These are phyloP conservation scores for Pseudomugil gertrudae DNA, from an alignment of 2,797 vertebrate species.

Conservation along the genomic window DNA sequence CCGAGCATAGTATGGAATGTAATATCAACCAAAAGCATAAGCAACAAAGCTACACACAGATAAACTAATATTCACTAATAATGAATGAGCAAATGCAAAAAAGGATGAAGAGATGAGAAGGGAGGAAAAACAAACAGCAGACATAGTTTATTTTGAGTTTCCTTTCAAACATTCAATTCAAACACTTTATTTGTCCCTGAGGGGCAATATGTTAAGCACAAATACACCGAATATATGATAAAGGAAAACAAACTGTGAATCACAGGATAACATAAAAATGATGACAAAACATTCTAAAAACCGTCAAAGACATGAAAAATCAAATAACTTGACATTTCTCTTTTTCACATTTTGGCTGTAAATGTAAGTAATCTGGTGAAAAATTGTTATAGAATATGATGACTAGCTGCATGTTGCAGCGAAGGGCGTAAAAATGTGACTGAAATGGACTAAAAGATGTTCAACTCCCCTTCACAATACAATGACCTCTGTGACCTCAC, in stretches of 20 bases:
- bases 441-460: neutral
- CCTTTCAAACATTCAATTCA: constrained; percentile 1
- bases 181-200: neutral
- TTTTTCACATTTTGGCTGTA: neutral
- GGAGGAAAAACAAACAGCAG: neutral
- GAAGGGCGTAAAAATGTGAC: neutral
- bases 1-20: constrained; percentile 13
- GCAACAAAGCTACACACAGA: constrained; percentile 6
- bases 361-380: neutral
- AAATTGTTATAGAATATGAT: neutral
- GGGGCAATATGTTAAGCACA: neutral
- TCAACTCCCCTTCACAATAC: constrained; percentile 7
- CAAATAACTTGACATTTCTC: too few species aligned
- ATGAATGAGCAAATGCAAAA: constrained; percentile 10
- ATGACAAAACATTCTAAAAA: too few species aligned
- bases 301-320: too few species aligned
- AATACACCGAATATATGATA: neutral
- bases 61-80: constrained; percentile 15
- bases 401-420: neutral
- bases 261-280: neutral
- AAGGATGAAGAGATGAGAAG: neutral
- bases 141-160: constrained; percentile 1
- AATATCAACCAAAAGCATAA: constrained; percentile 3
- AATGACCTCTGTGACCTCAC: constrained; percentile 10
- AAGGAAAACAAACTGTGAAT: neutral